These are phyloP conservation scores for Synergus laeviventris DNA, from an alignment of 2,888 invertebrate genomes.

Conservation along the genomic window DNA sequence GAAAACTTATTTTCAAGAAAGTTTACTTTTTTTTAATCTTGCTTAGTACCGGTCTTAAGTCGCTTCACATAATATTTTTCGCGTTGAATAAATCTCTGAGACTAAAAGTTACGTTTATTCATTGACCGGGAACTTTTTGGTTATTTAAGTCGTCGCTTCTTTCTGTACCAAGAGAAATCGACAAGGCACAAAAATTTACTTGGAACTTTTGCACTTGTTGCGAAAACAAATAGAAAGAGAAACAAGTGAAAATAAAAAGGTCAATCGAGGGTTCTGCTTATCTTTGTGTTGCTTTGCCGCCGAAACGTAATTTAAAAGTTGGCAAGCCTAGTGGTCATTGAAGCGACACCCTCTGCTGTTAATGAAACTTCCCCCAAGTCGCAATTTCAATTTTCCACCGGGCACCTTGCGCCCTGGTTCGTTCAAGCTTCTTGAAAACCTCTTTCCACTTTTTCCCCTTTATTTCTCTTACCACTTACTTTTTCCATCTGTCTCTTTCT, in stretches of 20 bases:
- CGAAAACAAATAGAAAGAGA: conserved; percentile 44
- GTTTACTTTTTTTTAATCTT: too few relatives aligned
- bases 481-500: background rate
- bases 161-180: background rate
- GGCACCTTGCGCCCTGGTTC: conserved; percentile 36
- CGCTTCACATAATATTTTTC: too few relatives aligned
- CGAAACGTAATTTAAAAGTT: conserved; percentile 74
- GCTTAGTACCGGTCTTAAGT: too few relatives aligned
- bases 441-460: background rate
- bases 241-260: conserved; percentile 35
- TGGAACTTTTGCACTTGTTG: conserved; percentile 42
- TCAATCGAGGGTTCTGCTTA: background rate
- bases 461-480: background rate
- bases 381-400: conserved; percentile 71
- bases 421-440: conserved; percentile 9
- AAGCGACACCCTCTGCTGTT: conserved; percentile 66
- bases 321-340: conserved; percentile 60
- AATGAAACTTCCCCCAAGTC: conserved; percentile 70
- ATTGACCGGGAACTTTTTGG: background rate
- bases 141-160: background rate
- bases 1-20: too few relatives aligned
- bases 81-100: too few relatives aligned
- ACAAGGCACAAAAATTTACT: conserved; percentile 13
- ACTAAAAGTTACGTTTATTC: background rate
- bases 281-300: conserved; percentile 61